Evolutionary conservation across 2,797 vertebrate species (phyloP).

Genomic region (Pygocentrus nattereri): DNA sequence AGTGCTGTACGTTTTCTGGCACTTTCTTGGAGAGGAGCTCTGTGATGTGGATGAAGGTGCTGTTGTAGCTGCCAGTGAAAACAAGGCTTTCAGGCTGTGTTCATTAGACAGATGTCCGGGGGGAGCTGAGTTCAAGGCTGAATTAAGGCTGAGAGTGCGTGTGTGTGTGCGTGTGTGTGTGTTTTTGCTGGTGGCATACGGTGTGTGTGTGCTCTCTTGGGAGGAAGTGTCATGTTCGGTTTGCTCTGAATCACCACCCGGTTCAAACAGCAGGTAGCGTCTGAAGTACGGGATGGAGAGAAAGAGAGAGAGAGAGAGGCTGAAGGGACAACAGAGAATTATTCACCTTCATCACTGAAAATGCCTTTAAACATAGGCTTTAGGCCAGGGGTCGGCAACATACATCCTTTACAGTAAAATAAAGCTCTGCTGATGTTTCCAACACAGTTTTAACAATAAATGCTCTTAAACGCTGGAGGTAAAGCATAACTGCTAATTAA

Average conservation of each 20-base stretch:
- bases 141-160: conserved; percentile 59
- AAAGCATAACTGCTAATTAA: no score
- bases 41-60: conserved; percentile 48
- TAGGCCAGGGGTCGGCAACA: no score
- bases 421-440: no score
- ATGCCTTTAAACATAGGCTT: no score
- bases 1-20: background rate
- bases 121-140: conserved; percentile 70
- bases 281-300: background rate
- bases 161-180: conserved; percentile 55
- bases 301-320: conserved; percentile 28
- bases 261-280: background rate
- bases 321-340: background rate
- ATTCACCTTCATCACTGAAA: no score
- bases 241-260: background rate
- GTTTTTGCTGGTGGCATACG: conserved; percentile 41
- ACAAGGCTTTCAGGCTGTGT: conserved; percentile 73
- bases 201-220: conserved; percentile 1
- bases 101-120: conserved; percentile 74
- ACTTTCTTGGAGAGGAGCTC: background rate
- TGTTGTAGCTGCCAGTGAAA: conserved; percentile 68
- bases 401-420: no score
- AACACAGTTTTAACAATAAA: no score
- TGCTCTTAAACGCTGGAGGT: no score
- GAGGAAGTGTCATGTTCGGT: conserved; percentile 5